Evolutionary conservation across 2,797 vertebrate species (phyloP).

Genomic region (Fistularia commersonii): DNA sequence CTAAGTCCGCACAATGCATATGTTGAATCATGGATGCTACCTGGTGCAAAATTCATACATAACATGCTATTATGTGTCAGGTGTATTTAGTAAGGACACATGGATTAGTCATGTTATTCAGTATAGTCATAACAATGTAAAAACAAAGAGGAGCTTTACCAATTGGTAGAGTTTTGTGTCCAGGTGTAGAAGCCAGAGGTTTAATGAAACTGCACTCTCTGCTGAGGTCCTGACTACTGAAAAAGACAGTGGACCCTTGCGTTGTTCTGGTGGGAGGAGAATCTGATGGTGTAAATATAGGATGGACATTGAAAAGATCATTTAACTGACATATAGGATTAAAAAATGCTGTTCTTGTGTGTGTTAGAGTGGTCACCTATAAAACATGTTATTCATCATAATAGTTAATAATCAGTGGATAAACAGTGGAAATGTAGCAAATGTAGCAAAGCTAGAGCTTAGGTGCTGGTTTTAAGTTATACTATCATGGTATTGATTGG

Average conservation of each 20-base stretch:
- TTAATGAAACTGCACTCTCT: conserved; percentile 85
- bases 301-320: neutral
- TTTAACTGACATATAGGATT: neutral
- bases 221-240: conserved; percentile 81
- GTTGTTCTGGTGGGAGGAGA: conserved; percentile 80
- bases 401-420: neutral
- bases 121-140: neutral
- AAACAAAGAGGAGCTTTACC: conserved; percentile 64
- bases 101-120: too few species aligned
- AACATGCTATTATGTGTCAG: too few species aligned
- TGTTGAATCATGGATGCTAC: too few species aligned
- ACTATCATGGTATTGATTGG: too few species aligned
- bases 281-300: conserved; percentile 73
- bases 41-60: too few species aligned
- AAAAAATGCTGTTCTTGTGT: neutral
- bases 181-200: conserved; percentile 83
- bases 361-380: too few species aligned
- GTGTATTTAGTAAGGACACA: too few species aligned
- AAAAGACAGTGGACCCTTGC: conserved; percentile 81
- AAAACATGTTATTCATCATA: too few species aligned
- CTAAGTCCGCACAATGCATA: neutral
- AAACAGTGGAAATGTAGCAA: neutral
- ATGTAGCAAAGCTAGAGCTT: neutral
- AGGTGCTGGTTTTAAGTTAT: too few species aligned
- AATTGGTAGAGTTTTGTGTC: conserved; percentile 86